Percentiles rank a stretch among this genome's conserved stretches.
Evolutionary conservation across 2,113 vertebrate species (phyloP).

Genomic region (Osmerus mordax): DNA sequence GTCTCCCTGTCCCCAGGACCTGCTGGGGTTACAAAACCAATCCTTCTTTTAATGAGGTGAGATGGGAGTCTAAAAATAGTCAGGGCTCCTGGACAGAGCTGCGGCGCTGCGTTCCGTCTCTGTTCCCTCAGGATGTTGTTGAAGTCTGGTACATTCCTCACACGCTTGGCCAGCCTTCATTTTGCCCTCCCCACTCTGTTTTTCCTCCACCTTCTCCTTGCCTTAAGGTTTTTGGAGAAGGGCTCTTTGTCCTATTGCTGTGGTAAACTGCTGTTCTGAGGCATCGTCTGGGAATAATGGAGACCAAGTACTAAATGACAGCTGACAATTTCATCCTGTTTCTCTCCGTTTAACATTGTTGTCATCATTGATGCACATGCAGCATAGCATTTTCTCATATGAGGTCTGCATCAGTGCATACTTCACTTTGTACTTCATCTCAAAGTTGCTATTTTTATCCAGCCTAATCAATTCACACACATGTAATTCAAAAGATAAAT

Average conservation of each 20-base stretch:
- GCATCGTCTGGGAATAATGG: conserved; percentile 24
- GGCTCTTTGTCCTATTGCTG: conserved; percentile 42
- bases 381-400: too few species aligned
- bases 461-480: conserved; percentile 6
- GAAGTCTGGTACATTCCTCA: conserved; percentile 53
- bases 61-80: conserved; percentile 53
- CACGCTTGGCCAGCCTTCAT: conserved; percentile 43
- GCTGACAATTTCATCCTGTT: neutral
- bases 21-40: conserved; percentile 39
- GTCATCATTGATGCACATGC: neutral
- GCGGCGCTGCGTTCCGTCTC: conserved; percentile 29
- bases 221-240: conserved; percentile 24
- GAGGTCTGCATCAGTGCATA: too few species aligned
- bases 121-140: conserved; percentile 55
- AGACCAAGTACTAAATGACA: conserved; percentile 10
- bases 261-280: conserved; percentile 33
- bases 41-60: conserved; percentile 45
- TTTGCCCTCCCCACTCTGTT: conserved; percentile 1
- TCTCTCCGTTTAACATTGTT: neutral
- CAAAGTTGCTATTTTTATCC: neutral
- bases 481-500: neutral
- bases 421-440: too few species aligned
- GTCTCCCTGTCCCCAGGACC: conserved; percentile 14
- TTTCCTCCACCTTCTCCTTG: conserved; percentile 9
- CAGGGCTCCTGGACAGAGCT: conserved; percentile 26